Evolutionary conservation across 2,888 invertebrate species (phyloP).

Genomic region (Drosophila differens): DNA sequence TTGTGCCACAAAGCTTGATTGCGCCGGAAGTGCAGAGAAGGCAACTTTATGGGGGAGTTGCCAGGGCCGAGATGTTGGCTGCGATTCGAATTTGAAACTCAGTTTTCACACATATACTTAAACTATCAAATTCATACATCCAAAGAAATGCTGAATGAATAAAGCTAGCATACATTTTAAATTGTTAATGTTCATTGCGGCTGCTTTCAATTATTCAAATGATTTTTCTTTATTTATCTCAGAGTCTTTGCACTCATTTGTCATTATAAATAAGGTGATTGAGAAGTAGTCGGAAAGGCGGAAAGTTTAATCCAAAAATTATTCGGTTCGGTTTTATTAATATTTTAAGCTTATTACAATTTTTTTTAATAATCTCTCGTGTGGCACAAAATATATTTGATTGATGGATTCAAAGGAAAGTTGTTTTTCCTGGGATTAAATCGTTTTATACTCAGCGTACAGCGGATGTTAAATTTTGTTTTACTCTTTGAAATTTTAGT

Average conservation of each 20-base stretch:
- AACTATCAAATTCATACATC: neutral
- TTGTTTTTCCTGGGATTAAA: neutral
- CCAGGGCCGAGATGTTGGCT: neutral
- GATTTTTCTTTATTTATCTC: neutral
- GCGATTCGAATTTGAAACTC: neutral
- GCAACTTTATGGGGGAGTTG: neutral
- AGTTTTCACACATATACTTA: neutral
- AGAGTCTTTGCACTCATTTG: neutral
- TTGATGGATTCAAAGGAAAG: neutral
- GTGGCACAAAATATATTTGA: neutral
- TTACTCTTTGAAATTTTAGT: neutral
- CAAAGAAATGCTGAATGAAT: neutral
- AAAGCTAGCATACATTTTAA: neutral
- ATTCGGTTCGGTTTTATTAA: neutral
- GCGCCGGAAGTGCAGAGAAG: slow-evolving; percentile 33
- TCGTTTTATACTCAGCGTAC: neutral
- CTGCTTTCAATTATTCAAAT: neutral
- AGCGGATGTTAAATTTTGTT: neutral
- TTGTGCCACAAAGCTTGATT: slow-evolving; percentile 31
- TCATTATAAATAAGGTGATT: neutral
- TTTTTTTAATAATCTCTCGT: neutral
- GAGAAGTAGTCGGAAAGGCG: neutral
- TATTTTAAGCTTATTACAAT: neutral
- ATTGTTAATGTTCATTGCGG: neutral
- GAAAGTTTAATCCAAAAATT: neutral